Base-by-base conservation (phyloP, 2,888 invertebrate genomes). In the Silvanus unidentatus region DNA sequence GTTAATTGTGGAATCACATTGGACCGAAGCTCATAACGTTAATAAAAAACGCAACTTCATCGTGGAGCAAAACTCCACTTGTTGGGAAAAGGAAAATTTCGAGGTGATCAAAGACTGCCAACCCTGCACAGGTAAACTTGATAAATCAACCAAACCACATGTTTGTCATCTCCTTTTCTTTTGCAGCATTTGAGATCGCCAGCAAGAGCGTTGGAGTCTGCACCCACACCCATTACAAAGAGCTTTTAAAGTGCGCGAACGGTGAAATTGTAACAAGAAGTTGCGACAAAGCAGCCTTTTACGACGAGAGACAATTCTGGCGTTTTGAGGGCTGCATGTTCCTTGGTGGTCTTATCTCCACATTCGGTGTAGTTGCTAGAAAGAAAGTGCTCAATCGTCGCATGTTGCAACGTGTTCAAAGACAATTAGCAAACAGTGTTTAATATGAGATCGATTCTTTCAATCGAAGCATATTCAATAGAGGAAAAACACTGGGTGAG, bases 241-340 rank as follows among this genome's bases (percentile, higher is more conserved):
- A 92, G 74, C 79, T 86, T 46, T 65, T 92, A 9, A 82, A 81
- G 61, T 92, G 92, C 73, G 79, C 82, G 59, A 85, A 82, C 70
- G 90, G 90, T 13, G 84, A 88, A 75, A 84, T 81, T 47, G 84
- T 86, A 8, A 86, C 86, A 4, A 79, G 88, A 73, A 90, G 93
- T 68, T 94, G 94, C 74, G 89, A 90, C 62, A 78, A 82, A 65
- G 87, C 90, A 11, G 87, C 87, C 2, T 87, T 87, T 75, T 75
- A 90, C 40, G 92, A 93, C 64, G 88, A 91, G 66, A 78, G 82
- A 49, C 80, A 84, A 44, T 95, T 88, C 69, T 89, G 88, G 85
- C 81, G 85, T 57, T 90, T 91, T 64, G 84, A 89, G 63, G 78
- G 80, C 40, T 77, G 82, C 62, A 81, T 84, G 71, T 81, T 86